Percentiles rank a stretch among this genome's conserved stretches.
phyloP scores from a whole-genome alignment of 2,797 vertebrate genomes.

The Notolepis coatsorum region DNA sequence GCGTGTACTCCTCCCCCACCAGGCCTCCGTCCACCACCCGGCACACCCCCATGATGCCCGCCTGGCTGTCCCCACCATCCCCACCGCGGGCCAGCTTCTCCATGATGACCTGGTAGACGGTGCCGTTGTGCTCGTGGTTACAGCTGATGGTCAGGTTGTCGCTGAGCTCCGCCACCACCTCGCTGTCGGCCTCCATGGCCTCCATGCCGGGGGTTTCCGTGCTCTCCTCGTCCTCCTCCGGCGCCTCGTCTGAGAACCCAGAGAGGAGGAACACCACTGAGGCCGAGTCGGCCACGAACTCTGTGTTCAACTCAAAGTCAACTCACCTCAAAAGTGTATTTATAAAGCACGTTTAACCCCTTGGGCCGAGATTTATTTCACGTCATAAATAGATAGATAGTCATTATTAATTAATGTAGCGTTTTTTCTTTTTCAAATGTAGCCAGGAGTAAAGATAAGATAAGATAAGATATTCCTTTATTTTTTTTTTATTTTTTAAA shows the following conservation, averaged over 20 bases:
- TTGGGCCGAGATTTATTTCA: no score
- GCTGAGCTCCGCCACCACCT: constrained; percentile 51
- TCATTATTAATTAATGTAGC: no score
- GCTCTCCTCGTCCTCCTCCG: constrained; percentile 33
- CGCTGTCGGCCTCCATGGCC: constrained; percentile 6
- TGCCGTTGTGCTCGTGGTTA: constrained; percentile 44
- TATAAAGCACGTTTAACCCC: no score
- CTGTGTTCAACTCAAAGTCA: no score
- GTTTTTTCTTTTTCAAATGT: no score
- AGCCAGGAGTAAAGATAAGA: no score
- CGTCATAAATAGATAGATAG: no score
- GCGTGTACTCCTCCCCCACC: constrained; percentile 73
- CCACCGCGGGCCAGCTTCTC: constrained; percentile 70
- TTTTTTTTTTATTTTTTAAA: no score
- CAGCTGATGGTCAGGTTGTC: constrained; percentile 77
- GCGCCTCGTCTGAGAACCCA: constrained; percentile 79
- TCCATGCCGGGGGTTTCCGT: constrained; percentile 24
- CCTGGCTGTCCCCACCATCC: constrained; percentile 58
- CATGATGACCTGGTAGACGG: constrained; percentile 65
- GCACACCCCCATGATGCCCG: constrained; percentile 72
- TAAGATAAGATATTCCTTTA: no score
- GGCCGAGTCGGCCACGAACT: no score
- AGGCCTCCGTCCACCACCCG: constrained; percentile 52
- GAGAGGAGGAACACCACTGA: no score
- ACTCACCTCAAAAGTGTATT: no score